A percentile compares a stretch with the other conserved stretches of the same genome.
phyloP scores from a whole-genome alignment of 2,113 vertebrate species.

The Coturnix japonica region DNA sequence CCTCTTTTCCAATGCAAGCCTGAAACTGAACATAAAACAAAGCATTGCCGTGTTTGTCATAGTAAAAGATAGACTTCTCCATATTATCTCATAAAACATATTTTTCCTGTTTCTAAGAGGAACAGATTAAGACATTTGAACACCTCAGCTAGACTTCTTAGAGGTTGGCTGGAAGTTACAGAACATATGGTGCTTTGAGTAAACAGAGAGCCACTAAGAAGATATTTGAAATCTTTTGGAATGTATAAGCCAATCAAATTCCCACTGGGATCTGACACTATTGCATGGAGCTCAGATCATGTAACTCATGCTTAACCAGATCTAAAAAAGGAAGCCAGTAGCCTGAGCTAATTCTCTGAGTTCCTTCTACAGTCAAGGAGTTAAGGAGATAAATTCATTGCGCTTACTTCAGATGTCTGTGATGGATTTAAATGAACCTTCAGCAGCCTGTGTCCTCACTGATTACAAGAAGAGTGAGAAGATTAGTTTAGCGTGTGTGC shows the following conservation, averaged over 20 bases:
- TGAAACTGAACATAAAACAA: not conserved
- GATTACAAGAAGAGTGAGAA: not conserved
- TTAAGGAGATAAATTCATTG: constrained; percentile 30
- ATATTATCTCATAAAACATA: not conserved
- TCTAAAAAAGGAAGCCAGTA: not conserved
- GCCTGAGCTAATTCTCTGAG: not conserved
- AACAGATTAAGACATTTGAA: constrained; percentile 46
- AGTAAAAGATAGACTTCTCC: not conserved
- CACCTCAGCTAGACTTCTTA: constrained; percentile 38
- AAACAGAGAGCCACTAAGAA: constrained; percentile 39
- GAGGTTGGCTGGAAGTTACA: constrained; percentile 21
- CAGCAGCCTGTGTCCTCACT: not conserved
- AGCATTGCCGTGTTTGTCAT: not conserved
- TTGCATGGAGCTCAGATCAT: not conserved
- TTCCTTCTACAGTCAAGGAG: not conserved
- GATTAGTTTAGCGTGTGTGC: not conserved
- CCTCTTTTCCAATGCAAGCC: not conserved
- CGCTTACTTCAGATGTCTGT: not conserved
- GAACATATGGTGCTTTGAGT: constrained; percentile 11
- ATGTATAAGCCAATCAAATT: not conserved
- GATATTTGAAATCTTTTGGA: constrained; percentile 38
- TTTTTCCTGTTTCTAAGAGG: not conserved
- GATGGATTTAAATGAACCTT: constrained; percentile 9
- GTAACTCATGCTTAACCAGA: not conserved
- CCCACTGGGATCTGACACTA: not conserved